Conservation (phyloP, 1,140 invertebrate genomes). For the Drosophila asahinai region DNA sequence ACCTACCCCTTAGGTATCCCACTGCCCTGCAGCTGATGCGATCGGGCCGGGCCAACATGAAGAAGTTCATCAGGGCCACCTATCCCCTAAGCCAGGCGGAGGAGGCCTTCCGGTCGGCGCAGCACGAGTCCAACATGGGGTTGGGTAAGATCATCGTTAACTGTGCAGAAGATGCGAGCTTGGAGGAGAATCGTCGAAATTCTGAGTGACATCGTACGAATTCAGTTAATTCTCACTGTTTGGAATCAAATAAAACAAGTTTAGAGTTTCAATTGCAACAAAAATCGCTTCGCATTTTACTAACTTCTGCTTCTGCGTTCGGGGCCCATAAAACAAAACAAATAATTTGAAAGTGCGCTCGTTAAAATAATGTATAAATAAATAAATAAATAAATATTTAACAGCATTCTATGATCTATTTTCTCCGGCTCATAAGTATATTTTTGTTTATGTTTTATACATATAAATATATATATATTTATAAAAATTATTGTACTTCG, state of each 20-base stretch:
- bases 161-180: conserved; percentile 35
- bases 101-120: conserved; percentile 60
- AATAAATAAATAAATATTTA: conserved; percentile 53
- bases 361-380: conserved; percentile 51
- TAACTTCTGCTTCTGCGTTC: conserved; percentile 32
- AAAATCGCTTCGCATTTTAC: conserved; percentile 59
- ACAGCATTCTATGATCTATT: conserved; percentile 66
- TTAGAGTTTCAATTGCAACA: conserved; percentile 48
- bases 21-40: conserved; percentile 68
- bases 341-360: conserved; percentile 51
- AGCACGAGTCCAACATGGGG: conserved; percentile 64
- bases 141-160: conserved; percentile 68
- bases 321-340: conserved; percentile 45
- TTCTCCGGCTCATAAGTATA: conserved; percentile 68
- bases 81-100: conserved; percentile 46
- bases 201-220: neutral
- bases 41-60: conserved; percentile 58
- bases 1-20: conserved; percentile 54
- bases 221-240: neutral
- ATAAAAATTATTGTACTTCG: conserved; percentile 82
- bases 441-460: conserved; percentile 37
- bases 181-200: conserved; percentile 3
- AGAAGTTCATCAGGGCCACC: conserved; percentile 52
- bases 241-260: conserved; percentile 31
- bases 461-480: conserved; percentile 46